Conservation (phyloP, 2,888 invertebrate species). For the Drosophila niveifrons region DNA sequence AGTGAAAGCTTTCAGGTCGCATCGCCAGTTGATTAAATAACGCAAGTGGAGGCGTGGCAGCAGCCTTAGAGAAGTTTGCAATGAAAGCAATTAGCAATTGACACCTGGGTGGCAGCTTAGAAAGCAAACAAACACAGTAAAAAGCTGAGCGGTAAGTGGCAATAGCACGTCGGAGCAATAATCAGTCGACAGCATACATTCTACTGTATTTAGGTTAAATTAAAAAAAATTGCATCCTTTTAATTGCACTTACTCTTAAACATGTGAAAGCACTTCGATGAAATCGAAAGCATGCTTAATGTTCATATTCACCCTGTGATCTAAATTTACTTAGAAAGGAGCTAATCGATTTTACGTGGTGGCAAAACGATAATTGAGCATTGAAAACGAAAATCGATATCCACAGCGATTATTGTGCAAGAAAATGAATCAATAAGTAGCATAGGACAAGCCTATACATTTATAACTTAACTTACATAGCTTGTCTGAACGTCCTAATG, state of each 20-base stretch:
- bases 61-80: conserved; percentile 19
- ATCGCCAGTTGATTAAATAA: conserved; percentile 46
- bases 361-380: not conserved
- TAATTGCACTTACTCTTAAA: not conserved
- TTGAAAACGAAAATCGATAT: too few species aligned
- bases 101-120: conserved; percentile 43
- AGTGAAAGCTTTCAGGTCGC: conserved; percentile 49
- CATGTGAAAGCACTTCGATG: not conserved
- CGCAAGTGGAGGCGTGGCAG: conserved; percentile 17
- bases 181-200: not conserved
- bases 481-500: too few species aligned
- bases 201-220: not conserved
- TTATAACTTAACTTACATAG: too few species aligned
- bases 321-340: not conserved
- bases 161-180: not conserved
- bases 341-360: not conserved
- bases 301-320: not conserved
- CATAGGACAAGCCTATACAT: too few species aligned
- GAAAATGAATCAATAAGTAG: too few species aligned
- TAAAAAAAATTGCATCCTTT: not conserved
- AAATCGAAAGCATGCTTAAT: not conserved
- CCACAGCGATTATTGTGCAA: too few species aligned
- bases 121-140: conserved; percentile 18
- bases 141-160: not conserved
- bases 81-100: conserved; percentile 56